Evolutionary conservation across 2,113 vertebrate genomes (phyloP).

Genomic region (Benitochromis conjunctus): DNA sequence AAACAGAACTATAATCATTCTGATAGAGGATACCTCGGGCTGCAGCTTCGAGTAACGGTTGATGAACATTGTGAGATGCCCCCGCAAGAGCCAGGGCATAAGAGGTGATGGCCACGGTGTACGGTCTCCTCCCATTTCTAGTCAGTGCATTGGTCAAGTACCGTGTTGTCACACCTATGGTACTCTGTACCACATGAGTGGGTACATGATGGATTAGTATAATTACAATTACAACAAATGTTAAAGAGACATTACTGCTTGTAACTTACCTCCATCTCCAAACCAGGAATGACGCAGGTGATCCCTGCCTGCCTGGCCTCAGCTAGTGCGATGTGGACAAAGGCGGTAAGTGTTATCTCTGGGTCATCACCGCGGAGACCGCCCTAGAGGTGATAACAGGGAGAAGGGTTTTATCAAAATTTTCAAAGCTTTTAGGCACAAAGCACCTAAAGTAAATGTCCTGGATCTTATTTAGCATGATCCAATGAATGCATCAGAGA

Average conservation of each 20-base stretch:
- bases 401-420: background rate
- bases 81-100: constrained; percentile 77
- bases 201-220: background rate
- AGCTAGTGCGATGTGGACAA: constrained; percentile 79
- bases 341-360: constrained; percentile 80
- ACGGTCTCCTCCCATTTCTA: constrained; percentile 62
- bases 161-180: background rate
- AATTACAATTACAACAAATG: background rate
- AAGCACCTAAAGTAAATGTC: background rate
- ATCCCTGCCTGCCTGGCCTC: constrained; percentile 71
- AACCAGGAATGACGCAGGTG: constrained; percentile 29
- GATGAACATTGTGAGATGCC: background rate
- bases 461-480: background rate
- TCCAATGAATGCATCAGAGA: background rate
- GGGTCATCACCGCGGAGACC: constrained; percentile 69
- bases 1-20: background rate
- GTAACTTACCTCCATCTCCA: constrained; percentile 11
- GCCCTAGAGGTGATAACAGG: constrained; percentile 69
- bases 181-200: background rate
- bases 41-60: constrained; percentile 33
- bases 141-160: constrained; percentile 65
- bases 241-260: background rate
- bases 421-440: background rate
- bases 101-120: constrained; percentile 80
- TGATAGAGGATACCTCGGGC: constrained; percentile 43